Percentiles rank a stretch among this genome's conserved stretches.
phyloP scores from a whole-genome alignment of 2,797 vertebrate species.

The Carcharodon carcharias region DNA sequence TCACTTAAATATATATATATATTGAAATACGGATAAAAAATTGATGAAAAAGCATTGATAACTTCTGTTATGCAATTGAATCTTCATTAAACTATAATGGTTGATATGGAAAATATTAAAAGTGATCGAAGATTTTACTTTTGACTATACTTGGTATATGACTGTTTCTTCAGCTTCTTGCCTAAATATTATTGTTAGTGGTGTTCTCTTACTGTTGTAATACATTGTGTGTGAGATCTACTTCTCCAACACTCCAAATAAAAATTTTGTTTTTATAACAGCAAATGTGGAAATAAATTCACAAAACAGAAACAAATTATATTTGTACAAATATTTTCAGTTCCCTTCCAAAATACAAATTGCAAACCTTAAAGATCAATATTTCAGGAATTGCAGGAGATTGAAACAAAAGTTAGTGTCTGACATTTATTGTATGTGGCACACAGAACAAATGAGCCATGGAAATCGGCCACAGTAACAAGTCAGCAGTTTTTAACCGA shows the following conservation, averaged over 20 bases:
- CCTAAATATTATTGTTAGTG: not conserved
- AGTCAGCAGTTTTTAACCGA: not conserved
- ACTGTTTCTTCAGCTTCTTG: not conserved
- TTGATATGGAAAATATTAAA: not conserved
- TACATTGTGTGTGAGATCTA: not conserved
- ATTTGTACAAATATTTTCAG: not conserved
- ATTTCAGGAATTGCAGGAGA: not conserved
- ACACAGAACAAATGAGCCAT: not conserved
- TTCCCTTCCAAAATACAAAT: not conserved
- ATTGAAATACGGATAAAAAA: not conserved
- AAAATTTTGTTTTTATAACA: not conserved
- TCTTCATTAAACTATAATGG: not conserved
- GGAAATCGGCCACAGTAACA: not conserved
- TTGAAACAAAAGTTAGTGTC: conserved; percentile 1
- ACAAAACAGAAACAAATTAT: not conserved
- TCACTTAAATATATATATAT: no score
- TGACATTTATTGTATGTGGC: not conserved
- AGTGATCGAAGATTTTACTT: not conserved
- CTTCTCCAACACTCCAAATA: not conserved
- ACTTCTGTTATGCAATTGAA: not conserved
- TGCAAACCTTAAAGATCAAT: not conserved
- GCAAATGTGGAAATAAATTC: not conserved
- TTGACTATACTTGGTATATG: not conserved
- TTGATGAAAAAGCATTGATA: not conserved
- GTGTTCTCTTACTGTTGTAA: not conserved